Base-by-base conservation (phyloP, 2,113 vertebrate species). In the Sinocyclocheilus rhinocerous region DNA sequence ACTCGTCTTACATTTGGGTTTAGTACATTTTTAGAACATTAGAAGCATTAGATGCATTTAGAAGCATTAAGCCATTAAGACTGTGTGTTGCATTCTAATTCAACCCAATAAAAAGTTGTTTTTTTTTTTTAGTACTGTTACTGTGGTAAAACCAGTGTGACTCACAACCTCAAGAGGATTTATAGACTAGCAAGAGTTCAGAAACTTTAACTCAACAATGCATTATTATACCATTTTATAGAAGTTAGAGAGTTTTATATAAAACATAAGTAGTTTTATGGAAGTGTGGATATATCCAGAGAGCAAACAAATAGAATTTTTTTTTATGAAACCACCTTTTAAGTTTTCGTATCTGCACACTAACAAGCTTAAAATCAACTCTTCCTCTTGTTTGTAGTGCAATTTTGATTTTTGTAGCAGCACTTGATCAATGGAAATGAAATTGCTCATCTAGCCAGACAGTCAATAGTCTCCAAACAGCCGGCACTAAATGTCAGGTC, bases 401-500 rank as follows among this genome's bases (percentile, higher is more conserved):
- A 55, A 78, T 76, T 69, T 76, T n/a, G 63, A 84, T 85, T 90
- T 84, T 88, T 63, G 77, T 76, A 55, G 81, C 42, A 84, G 72
- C 76, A 55, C 81, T 26, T 85, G 81, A 89, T 90, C 83, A 87
- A 87, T 89, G 69, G 77, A 87, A 87, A 87, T 86, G 83, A 85
- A 89, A 88, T 86, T 87, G 85, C 90, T 84, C 81, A 88, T 85
- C 69, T 73, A 84, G 76, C 84, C 83, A 86, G 84, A 87, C 88
- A 89, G 86, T 88, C 86, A 85, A 84, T 84, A 88, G 69, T 80
- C 80, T 83, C 78, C 63, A 89, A 88, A 85, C 79, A 86, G 84
- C 76, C 73, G 6, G 55, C 78, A 81, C 86, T 87, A 85, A 89
- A 87, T 89, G 88, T 87, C 89, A 89, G 79, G 86, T 86, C 12